Conservation (phyloP, 2,888 invertebrate species). For the Urechis unicinctus region DNA sequence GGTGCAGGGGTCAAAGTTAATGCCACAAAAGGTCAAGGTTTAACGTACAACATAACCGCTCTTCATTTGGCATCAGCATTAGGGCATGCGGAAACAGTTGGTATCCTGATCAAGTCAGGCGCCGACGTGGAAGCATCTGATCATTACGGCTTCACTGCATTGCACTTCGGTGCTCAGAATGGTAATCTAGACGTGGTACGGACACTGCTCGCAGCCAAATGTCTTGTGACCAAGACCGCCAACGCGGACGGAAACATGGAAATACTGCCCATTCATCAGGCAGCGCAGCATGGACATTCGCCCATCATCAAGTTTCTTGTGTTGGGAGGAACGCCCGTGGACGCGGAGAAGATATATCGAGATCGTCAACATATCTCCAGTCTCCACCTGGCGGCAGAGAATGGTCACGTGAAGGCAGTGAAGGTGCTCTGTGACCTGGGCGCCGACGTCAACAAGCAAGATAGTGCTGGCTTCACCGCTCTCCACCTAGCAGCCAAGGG, state of each 20-base stretch:
- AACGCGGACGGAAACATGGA: constrained; percentile 13
- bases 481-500: constrained; percentile 24
- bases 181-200: constrained; percentile 19
- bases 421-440: constrained; percentile 24
- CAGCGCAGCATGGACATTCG: constrained; percentile 19
- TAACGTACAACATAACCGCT: constrained; percentile 14
- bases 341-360: constrained; percentile 11
- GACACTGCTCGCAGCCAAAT: constrained; percentile 15
- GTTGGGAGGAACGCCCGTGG: constrained; percentile 15
- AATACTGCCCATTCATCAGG: constrained; percentile 18
- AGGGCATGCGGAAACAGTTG: constrained; percentile 15
- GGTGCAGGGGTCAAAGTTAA: constrained; percentile 15
- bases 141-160: constrained; percentile 16
- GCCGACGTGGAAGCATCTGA: constrained; percentile 15
- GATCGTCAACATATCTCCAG: constrained; percentile 18
- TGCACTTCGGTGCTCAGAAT: constrained; percentile 20
- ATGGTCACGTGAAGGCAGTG: constrained; percentile 22
- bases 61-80: constrained; percentile 19
- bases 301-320: constrained; percentile 18
- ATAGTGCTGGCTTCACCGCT: constrained; percentile 25
- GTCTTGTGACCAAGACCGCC: constrained; percentile 7
- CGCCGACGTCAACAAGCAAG: constrained; percentile 26
- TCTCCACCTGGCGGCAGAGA: constrained; percentile 22
- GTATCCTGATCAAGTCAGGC: constrained; percentile 13
- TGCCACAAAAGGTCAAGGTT: constrained; percentile 14